Percentiles rank a stretch among this genome's conserved stretches.
Conservation (phyloP, 2,797 vertebrate genomes). For the Gymnocypris eckloni region DNA sequence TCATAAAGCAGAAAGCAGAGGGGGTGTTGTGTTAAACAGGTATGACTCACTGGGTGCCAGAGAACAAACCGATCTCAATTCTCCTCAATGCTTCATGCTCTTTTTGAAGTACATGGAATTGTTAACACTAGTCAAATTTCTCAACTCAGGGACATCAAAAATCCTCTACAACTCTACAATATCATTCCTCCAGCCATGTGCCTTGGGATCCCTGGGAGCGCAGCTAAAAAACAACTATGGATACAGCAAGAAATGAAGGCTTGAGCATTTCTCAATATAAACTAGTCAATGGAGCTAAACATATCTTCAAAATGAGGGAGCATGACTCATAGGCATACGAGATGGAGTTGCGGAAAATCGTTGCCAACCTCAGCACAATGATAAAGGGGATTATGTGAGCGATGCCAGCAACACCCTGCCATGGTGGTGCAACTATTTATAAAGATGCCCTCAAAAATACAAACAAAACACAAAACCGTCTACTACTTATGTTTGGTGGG, state of each 20-base stretch:
- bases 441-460: slow-evolving; percentile 59
- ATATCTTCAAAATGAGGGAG: slow-evolving; percentile 40
- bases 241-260: slow-evolving; percentile 32
- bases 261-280: slow-evolving; percentile 29
- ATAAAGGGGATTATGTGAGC: slow-evolving; percentile 57
- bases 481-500: slow-evolving; percentile 42
- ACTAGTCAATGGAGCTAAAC: slow-evolving; percentile 46
- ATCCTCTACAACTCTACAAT: background rate
- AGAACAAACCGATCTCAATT: slow-evolving; percentile 35
- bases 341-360: slow-evolving; percentile 50
- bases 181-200: slow-evolving; percentile 21
- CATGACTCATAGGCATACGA: slow-evolving; percentile 56
- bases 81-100: slow-evolving; percentile 27
- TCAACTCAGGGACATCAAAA: slow-evolving; percentile 27
- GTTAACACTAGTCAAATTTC: slow-evolving; percentile 40
- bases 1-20: slow-evolving; percentile 32
- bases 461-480: slow-evolving; percentile 46
- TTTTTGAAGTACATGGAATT: slow-evolving; percentile 39
- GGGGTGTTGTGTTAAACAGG: slow-evolving; percentile 44
- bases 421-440: slow-evolving; percentile 60
- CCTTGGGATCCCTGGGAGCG: slow-evolving; percentile 24
- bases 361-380: slow-evolving; percentile 56
- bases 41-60: slow-evolving; percentile 47
- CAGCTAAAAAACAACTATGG: slow-evolving; percentile 1
- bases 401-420: slow-evolving; percentile 48